Percentiles rank a stretch among this genome's conserved stretches.
phyloP scores from a whole-genome alignment of 1,140 invertebrate species.

The Drosophila ambigua region DNA sequence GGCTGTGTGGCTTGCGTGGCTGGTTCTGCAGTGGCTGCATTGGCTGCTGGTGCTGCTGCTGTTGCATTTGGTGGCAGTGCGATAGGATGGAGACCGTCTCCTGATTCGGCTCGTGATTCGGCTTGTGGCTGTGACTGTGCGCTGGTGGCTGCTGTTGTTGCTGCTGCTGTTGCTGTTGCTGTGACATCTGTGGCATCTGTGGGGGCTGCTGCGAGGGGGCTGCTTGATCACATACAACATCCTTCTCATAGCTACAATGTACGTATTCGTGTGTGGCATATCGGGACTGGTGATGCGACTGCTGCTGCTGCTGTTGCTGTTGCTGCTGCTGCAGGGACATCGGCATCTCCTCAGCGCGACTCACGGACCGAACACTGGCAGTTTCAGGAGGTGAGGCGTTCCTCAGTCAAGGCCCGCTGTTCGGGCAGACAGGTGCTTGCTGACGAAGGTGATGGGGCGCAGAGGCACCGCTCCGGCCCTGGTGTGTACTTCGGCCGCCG shows the following conservation, averaged over 20 bases:
- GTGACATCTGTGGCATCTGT: conserved; percentile 30
- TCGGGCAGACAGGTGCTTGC: conserved; percentile 84
- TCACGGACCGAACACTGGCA: conserved; percentile 80
- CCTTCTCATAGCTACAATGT: conserved; percentile 83
- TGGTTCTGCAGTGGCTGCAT: conserved; percentile 26
- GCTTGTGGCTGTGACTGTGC: conserved; percentile 35
- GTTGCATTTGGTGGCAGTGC: conserved; percentile 54
- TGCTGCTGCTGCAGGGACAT: conserved; percentile 34
- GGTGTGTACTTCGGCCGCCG: conserved; percentile 84
- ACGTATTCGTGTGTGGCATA: conserved; percentile 78
- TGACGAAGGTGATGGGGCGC: conserved; percentile 84
- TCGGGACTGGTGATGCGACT: conserved; percentile 41
- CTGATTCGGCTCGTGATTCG: conserved; percentile 1
- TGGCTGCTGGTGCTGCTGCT: conserved; percentile 1
- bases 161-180: conserved; percentile 36
- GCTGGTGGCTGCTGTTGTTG: conserved; percentile 8
- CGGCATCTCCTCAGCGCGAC: conserved; percentile 68
- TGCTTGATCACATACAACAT: conserved; percentile 81
- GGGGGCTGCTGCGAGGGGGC: conserved; percentile 51
- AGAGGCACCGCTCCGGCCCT: conserved; percentile 84
- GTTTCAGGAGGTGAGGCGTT: conserved; percentile 84
- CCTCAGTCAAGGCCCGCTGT: conserved; percentile 84
- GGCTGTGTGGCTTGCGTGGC: conserved; percentile 63
- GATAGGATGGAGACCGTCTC: conserved; percentile 32
- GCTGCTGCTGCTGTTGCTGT: conserved; percentile 52